phyloP scores from a whole-genome alignment of 2,888 invertebrate genomes.

The Trisateles emortualis region DNA sequence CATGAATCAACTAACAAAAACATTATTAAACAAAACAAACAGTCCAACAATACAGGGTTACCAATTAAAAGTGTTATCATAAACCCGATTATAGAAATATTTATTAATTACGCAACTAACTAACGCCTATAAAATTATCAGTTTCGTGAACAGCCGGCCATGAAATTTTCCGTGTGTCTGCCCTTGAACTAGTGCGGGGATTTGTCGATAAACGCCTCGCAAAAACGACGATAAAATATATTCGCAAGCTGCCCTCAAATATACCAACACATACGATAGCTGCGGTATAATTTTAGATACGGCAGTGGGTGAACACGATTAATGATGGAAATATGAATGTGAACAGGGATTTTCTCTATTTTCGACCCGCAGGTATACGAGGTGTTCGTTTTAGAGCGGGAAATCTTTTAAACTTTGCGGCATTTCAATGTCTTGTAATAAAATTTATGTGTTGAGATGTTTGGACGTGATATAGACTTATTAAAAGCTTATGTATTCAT shows the following conservation, averaged over 20 bases:
- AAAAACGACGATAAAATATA: slow-evolving; percentile 43
- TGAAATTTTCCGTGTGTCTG: slow-evolving; percentile 58
- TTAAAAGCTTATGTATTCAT: too few relatives aligned
- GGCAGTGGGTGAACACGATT: slow-evolving; percentile 10
- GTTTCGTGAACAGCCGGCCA: slow-evolving; percentile 45
- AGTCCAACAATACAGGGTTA: neutral
- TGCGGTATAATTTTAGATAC: slow-evolving; percentile 11
- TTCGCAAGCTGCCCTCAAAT: slow-evolving; percentile 14
- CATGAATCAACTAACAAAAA: neutral
- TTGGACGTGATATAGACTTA: too few relatives aligned
- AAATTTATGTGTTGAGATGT: too few relatives aligned
- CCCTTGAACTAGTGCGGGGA: slow-evolving; percentile 66
- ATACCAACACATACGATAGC: slow-evolving; percentile 1
- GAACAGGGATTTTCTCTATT: neutral
- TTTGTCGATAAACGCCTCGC: slow-evolving; percentile 34
- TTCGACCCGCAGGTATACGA: neutral
- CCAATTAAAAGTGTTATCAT: slow-evolving; percentile 25
- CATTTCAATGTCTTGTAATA: neutral
- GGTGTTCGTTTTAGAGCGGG: neutral
- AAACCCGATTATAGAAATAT: slow-evolving; percentile 39
- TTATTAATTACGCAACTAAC: slow-evolving; percentile 36
- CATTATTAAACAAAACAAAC: slow-evolving; percentile 1
- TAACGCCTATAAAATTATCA: slow-evolving; percentile 47
- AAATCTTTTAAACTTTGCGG: neutral
- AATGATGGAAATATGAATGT: slow-evolving; percentile 13